Evolutionary conservation across 2,888 invertebrate genomes (phyloP).

Genomic region (Apotomis betuletana): DNA sequence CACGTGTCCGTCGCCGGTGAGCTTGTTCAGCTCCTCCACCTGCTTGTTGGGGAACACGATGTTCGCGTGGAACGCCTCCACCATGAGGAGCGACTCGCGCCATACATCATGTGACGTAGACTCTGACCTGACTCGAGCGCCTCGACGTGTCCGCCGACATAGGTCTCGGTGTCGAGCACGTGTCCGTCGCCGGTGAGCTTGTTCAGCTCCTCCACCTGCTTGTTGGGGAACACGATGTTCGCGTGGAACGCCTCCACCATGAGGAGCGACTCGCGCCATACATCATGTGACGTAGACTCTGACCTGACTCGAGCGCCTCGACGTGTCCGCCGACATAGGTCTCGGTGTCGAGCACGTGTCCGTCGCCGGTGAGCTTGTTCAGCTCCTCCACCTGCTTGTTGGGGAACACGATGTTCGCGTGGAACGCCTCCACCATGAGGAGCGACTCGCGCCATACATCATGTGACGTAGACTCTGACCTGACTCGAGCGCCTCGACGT

Average conservation of each 20-base stretch:
- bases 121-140: slow-evolving; percentile 93
- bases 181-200: slow-evolving; percentile 97
- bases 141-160: slow-evolving; percentile 99
- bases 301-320: slow-evolving; percentile 97
- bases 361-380: slow-evolving; percentile 95
- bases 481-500: slow-evolving; percentile 99
- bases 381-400: slow-evolving; percentile 95
- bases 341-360: slow-evolving; percentile 97
- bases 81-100: slow-evolving; percentile 99
- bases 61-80: slow-evolving; percentile 97
- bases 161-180: slow-evolving; percentile 97
- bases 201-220: slow-evolving; percentile 92
- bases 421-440: slow-evolving; percentile 98
- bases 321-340: slow-evolving; percentile 99
- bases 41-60: slow-evolving; percentile 99
- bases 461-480: no score
- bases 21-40: slow-evolving; percentile 91
- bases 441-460: slow-evolving; percentile 98
- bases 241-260: slow-evolving; percentile 99
- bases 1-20: slow-evolving; percentile 96
- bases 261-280: slow-evolving; percentile 96
- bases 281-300: no score
- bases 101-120: no score
- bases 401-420: slow-evolving; percentile 98
- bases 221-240: slow-evolving; percentile 98